Base-by-base conservation (phyloP, 2,888 invertebrate genomes). In the Phytoseiulus persimilis region DNA sequence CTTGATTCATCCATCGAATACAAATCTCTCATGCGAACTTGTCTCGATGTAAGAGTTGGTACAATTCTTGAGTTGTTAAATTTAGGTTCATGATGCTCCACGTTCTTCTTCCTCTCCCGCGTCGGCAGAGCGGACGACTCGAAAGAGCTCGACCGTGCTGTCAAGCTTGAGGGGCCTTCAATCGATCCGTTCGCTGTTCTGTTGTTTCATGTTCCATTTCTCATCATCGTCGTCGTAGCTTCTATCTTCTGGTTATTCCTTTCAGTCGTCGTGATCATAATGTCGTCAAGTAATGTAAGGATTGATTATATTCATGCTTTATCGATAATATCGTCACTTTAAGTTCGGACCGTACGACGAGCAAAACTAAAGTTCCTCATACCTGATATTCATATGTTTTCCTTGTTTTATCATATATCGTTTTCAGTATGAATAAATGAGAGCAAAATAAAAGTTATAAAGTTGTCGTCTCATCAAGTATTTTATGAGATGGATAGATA, bases 341-440 rank as follows among this genome's bases (percentile, higher is more conserved):
- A 65, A 65, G 65, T 65, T 65, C 18, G 65, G 65, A 65, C 65
- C 65, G 65, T 65, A 65, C 65, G 65, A 65, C 65, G 65, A 65
- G 65, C 14, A 65, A 28, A 65, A 65, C 65, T 65, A 65, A 65
- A 65, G 65, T 65, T 65, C 65, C 14, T 65, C 18, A 65, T 65
- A 65, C 65, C 65, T 65, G 65, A 65, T 65, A 65, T 65, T 28
- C 14, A 65, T 65, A 65, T 65, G 14, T 65, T 65, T 65, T 65
- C 65, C 65, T 65, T 65, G 65, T 65, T 28, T 65, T 65, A 65
- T 65, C 65, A 65, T 65, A 65, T 65, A 65, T 65, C 65, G 23
- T 65, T 65, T 65, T 65, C 65, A 65, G 65, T 65, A 65, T 65
- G 65, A 65, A 65, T 65, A 65, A 65, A 65, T 65, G 65, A 65